Evolutionary conservation across 2,797 vertebrate species (phyloP), one percentile per base, ranked within the genome.

Genomic region (Geotria australis): DNA sequence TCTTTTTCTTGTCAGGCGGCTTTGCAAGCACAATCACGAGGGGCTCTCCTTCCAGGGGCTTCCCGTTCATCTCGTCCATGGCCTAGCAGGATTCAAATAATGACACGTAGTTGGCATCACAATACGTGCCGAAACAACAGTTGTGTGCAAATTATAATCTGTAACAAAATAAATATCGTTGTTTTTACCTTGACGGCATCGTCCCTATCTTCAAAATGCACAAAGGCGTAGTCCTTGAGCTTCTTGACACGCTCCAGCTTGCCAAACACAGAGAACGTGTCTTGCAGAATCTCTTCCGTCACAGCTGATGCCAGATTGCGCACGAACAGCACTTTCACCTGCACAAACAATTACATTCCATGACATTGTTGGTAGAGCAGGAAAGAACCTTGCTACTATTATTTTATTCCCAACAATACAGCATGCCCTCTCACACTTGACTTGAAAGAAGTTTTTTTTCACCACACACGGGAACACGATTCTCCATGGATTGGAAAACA

Each of bases 1-100:
- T 98, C 68, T 86, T 82, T 73, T 98, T 98, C 76, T 96, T 85
- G 77, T 98, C 88, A 58, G 91, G 91, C 66, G 91, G 91, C 69
- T 98, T 96, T 67, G 91, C 89, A 64, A 98, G 95, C 70, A 98
- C 91, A 38, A 98, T 96, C 79, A 96, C 89, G 73, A 98, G 91
- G 72, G 78, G 77, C 69, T 96, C 89, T 68, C 89, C 91, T 71
- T 96, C 91, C 48, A 98, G 73, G 65, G 86, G 82, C 77, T 93
- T 94, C 60, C 88, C 91, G 65, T 96, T 94, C 76, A 98, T 84
- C 76, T 93, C 86, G 66, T 80, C 77, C 77, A 98, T 75, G 62
- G 89, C 91, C 91, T 96, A 67, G 58, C 38, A 56, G 38, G 48
- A 3, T 15, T 13, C 48, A 2, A 48, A 57, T 10, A 7, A 11